These are phyloP conservation scores for Leucopsar rothschildi DNA, from an alignment of 2,113 vertebrate species.

Conservation along the genomic window DNA sequence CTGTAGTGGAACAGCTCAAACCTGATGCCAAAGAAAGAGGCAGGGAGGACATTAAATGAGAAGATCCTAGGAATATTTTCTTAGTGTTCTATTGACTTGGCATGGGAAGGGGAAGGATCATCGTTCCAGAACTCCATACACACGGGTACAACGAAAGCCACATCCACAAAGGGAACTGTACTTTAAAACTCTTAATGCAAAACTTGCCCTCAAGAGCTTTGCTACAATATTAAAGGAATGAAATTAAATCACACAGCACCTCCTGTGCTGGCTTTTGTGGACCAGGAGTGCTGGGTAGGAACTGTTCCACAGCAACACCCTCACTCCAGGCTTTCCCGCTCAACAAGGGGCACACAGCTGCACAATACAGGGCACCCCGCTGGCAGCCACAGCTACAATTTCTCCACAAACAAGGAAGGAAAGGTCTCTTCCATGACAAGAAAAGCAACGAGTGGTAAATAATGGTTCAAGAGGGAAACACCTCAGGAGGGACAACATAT, in stretches of 20 bases:
- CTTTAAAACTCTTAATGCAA: background rate
- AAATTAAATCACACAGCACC: background rate
- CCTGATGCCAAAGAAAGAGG: background rate
- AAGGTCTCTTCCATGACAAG: background rate
- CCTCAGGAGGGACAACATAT: fast-evolving
- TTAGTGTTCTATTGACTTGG: background rate
- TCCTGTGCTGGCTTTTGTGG: background rate
- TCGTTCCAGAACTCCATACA: fast-evolving
- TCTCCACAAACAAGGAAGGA: background rate
- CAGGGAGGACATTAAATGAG: background rate
- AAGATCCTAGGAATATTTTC: background rate
- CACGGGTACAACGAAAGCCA: fast-evolving
- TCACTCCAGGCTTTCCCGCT: background rate
- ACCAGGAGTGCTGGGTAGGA: background rate
- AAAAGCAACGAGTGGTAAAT: background rate
- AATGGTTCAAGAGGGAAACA: background rate
- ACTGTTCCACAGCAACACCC: background rate
- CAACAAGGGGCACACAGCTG: background rate
- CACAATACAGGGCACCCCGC: background rate
- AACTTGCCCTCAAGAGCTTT: background rate
- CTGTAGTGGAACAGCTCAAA: background rate
- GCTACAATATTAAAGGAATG: background rate
- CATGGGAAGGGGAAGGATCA: background rate
- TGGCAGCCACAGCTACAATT: background rate
- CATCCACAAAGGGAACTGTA: background rate